A percentile compares a stretch with the other conserved stretches of the same genome.
Evolutionary conservation across 2,113 vertebrate genomes (phyloP).

Genomic region (Chaenogobius annularis): DNA sequence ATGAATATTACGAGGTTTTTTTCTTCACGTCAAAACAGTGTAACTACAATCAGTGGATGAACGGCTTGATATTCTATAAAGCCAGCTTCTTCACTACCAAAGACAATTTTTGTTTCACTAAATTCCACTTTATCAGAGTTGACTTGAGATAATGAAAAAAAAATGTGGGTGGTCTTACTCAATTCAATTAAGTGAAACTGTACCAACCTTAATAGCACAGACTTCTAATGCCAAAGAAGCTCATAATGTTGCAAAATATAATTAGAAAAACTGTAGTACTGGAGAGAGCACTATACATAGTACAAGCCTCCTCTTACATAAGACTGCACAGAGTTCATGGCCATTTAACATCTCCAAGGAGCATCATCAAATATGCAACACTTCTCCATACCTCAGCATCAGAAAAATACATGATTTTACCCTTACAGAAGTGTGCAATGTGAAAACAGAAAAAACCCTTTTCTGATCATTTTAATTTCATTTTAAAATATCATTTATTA

Average conservation of each 20-base stretch:
- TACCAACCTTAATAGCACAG: not conserved
- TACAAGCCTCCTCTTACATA: not conserved
- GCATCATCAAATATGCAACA: constrained; percentile 4
- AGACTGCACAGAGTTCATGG: not conserved
- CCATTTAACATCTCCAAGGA: not conserved
- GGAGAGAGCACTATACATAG: constrained; percentile 2
- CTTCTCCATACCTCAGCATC: constrained; percentile 6
- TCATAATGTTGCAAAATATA: constrained; percentile 6
- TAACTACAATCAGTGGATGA: no score
- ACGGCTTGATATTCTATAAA: no score
- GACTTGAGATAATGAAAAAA: not conserved
- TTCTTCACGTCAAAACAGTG: no score
- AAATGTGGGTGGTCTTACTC: constrained; percentile 4
- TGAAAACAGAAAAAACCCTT: not conserved
- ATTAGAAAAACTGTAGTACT: not conserved
- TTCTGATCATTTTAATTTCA: no score
- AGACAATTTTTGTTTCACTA: not conserved
- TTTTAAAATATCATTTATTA: no score
- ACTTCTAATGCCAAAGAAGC: not conserved
- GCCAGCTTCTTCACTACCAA: not conserved
- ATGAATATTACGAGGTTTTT: no score
- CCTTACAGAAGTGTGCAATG: not conserved
- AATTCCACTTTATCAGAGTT: not conserved
- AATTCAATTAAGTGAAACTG: constrained; percentile 11
- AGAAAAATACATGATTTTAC: not conserved